Percentiles rank a stretch among this genome's conserved stretches.
Conservation (phyloP, 2,113 vertebrate genomes). For the Argyrosomus japonicus region DNA sequence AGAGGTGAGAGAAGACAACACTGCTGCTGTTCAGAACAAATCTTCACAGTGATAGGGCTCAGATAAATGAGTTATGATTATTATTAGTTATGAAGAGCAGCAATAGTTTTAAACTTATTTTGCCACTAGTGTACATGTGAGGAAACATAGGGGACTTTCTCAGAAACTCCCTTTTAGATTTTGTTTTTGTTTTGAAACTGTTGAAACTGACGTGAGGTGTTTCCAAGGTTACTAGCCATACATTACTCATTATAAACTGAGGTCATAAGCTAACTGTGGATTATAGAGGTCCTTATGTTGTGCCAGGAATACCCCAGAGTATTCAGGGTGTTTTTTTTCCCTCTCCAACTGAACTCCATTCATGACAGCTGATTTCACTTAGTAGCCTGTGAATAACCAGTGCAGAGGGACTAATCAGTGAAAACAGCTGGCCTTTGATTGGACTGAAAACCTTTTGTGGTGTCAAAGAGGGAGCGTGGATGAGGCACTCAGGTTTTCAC, state of each 20-base stretch:
- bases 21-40: not conserved
- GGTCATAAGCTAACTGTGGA: not conserved
- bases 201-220: not conserved
- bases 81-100: too few relatives aligned
- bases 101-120: not conserved
- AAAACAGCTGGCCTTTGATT: conserved; percentile 69
- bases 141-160: not conserved
- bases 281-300: not conserved
- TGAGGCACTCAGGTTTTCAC: conserved; percentile 32
- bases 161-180: not conserved
- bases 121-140: not conserved
- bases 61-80: not conserved
- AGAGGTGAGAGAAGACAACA: conserved; percentile 1
- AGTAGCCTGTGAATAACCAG: conserved; percentile 13
- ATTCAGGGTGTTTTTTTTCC: not conserved
- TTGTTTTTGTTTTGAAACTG: not conserved
- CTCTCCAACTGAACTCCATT: not conserved
- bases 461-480: conserved; percentile 29
- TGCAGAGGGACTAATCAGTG: conserved; percentile 63
- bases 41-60: not conserved
- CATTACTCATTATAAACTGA: not conserved
- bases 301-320: not conserved
- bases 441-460: conserved; percentile 34
- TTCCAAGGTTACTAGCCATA: not conserved
- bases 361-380: conserved; percentile 61